These are phyloP conservation scores for Onychostoma macrolepis DNA, from an alignment of 2,113 vertebrate species.

Conservation along the genomic window DNA sequence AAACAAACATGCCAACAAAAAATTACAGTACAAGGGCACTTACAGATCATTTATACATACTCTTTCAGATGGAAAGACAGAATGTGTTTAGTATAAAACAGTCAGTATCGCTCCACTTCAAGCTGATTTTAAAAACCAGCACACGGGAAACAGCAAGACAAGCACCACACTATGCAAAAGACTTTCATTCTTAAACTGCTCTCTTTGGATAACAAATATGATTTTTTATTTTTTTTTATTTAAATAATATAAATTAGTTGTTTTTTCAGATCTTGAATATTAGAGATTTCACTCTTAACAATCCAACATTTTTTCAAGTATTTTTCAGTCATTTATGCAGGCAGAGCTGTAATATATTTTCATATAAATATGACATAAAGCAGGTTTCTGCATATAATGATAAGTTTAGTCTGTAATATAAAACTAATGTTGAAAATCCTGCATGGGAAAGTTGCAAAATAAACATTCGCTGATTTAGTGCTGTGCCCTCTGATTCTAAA, in stretches of 20 bases:
- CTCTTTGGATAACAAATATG: background rate
- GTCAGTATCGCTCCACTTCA: background rate
- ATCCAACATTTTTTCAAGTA: background rate
- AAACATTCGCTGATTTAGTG: background rate
- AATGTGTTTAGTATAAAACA: background rate
- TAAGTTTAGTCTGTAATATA: background rate
- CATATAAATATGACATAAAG: background rate
- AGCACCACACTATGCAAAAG: background rate
- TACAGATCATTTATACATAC: background rate
- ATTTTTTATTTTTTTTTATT: no score
- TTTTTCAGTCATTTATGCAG: background rate
- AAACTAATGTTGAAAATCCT: background rate
- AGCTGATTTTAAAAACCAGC: background rate
- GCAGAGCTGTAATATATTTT: background rate
- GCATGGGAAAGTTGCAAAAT: background rate
- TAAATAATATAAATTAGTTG: background rate
- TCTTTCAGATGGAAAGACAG: background rate
- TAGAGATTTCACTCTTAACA: background rate
- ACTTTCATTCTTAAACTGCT: no score
- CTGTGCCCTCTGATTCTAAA: background rate
- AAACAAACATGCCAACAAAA: background rate
- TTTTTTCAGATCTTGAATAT: background rate
- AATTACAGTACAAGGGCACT: background rate
- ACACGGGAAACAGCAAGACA: background rate
- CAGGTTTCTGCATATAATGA: background rate